Evolutionary conservation across 2,888 invertebrate genomes (phyloP), one percentile per base, ranked within the genome.

Genomic region (Nemotelus nigrinus): DNA sequence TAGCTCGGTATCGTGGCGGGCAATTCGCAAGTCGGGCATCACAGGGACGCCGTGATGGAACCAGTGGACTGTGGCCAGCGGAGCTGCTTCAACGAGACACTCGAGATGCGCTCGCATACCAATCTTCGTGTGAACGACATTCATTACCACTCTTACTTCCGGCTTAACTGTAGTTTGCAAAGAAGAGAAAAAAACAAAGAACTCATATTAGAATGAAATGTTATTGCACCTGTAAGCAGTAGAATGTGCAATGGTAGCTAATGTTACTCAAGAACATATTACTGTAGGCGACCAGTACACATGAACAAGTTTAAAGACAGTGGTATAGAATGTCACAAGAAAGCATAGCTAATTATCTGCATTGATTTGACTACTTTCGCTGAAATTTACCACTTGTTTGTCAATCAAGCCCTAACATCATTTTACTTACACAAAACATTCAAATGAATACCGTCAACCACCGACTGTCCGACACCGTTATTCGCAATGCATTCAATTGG

Each of bases 401-500:
- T 53, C 53, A 53, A 53, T 8, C 25, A 25, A 25, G 25, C 25
- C 25, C 25, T 1, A 25, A 25, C 25, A 25, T 25, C 0, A 25
- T 48, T 55, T 39, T 55, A 88, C 91, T 89, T 85, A 95, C 95
- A 94, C 82, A 92, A 90, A 79, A 95, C 92, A 79, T 91, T 89
- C 10, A 95, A 89, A 76, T 90, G 89, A 77, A 95, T 91, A 67
- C 90, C 88, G 0, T 92, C 92, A 7, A 86, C 88, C 0, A 92
- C 93, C 0, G 94, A 90, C 79, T 92, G 91, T 0, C 94, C 94
- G 7, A 95, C 92, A 0, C 93, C 93, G 83, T 95, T 95, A 80
- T 87, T 89, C 0, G 92, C 95, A 0, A 89, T 84, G 82, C 95
- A 95, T 82, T 93, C 91, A 82, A 94, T 94, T 2, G 89, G 88